These are phyloP conservation scores for Disparrhopalites patrizii DNA, from an alignment of 2,888 invertebrate genomes.

Conservation along the genomic window DNA sequence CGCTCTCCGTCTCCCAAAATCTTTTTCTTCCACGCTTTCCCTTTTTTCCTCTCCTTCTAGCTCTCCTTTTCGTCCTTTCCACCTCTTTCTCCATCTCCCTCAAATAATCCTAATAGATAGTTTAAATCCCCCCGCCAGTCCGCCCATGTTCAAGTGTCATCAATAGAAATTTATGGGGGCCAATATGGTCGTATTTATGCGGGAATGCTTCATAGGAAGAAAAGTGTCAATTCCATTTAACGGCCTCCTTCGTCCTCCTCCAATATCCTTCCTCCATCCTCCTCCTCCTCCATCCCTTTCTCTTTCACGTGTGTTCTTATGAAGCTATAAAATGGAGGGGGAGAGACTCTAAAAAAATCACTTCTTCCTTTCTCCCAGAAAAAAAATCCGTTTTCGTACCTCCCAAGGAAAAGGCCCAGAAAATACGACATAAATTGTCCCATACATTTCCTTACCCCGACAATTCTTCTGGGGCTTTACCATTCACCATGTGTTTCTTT, in stretches of 20 bases:
- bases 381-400: background rate
- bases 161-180: constrained; percentile 45
- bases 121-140: constrained; percentile 15
- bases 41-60: too few relatives aligned
- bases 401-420: background rate
- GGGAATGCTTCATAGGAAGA: constrained; percentile 30
- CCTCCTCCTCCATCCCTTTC: background rate
- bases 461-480: too few relatives aligned
- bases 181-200: constrained; percentile 44
- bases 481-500: too few relatives aligned
- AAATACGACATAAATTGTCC: too few relatives aligned
- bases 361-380: too few relatives aligned
- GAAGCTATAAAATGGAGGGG: background rate
- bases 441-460: too few relatives aligned
- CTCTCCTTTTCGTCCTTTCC: too few relatives aligned
- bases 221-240: constrained; percentile 23
- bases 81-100: too few relatives aligned
- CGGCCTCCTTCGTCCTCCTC: background rate
- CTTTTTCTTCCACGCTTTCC: too few relatives aligned
- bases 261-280: background rate
- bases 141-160: constrained; percentile 37
- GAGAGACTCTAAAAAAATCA: too few relatives aligned
- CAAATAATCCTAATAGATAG: constrained; percentile 25
- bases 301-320: background rate
- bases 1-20: too few relatives aligned